Percentiles rank a stretch among this genome's conserved stretches.
Conservation (phyloP, 37 sponge, comb jelly and placozoan genomes). For the Spongilla lacustris region DNA sequence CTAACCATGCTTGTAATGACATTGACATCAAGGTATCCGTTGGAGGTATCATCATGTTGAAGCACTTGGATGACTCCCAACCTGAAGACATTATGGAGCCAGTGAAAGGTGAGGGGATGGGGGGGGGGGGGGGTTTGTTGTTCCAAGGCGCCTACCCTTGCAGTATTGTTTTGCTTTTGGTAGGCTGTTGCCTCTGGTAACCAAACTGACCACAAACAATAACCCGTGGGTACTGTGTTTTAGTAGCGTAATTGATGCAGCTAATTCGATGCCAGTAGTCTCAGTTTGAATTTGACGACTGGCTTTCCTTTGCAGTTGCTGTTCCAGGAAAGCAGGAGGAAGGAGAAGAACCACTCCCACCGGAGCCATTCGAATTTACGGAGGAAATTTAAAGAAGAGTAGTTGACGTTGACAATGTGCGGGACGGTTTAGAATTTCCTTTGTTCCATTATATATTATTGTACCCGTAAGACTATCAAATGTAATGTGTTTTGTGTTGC, state of each 20-base stretch:
- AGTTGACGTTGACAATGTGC: neutral
- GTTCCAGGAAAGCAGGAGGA: constrained; percentile 84
- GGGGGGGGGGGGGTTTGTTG: neutral
- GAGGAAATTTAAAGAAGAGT: constrained; percentile 54
- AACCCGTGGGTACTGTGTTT: too few relatives aligned
- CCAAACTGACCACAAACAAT: neutral
- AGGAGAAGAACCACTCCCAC: constrained; percentile 88
- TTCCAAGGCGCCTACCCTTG: too few relatives aligned
- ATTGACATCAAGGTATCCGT: constrained; percentile 56
- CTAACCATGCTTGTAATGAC: constrained; percentile 8
- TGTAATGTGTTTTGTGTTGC: neutral
- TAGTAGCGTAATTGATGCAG: neutral
- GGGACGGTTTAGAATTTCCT: neutral
- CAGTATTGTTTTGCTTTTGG: neutral
- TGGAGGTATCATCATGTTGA: constrained; percentile 87
- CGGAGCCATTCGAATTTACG: constrained; percentile 96
- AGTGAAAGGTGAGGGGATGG: constrained; percentile 60
- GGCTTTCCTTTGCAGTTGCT: constrained; percentile 38
- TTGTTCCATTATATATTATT: neutral
- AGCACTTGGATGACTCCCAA: constrained; percentile 32
- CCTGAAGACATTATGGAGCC: constrained; percentile 91
- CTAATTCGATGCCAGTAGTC: neutral
- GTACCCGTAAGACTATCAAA: neutral
- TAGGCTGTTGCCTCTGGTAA: neutral
- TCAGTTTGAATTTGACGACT: neutral